Evolutionary conservation across 2,113 vertebrate genomes (phyloP).

Genomic region (Xyrauchen texanus): DNA sequence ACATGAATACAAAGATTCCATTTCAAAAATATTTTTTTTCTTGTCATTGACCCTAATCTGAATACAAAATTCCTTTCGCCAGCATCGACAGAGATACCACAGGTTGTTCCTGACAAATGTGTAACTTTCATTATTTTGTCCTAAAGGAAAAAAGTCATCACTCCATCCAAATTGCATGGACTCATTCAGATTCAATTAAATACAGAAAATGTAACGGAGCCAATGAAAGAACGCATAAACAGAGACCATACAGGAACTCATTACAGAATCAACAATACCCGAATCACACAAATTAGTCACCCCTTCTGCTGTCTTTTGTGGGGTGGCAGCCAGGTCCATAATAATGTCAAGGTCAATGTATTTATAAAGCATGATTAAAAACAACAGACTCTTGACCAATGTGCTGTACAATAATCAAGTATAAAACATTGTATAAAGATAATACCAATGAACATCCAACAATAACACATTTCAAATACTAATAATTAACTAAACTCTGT

Average conservation of each 20-base stretch:
- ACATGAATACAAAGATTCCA: background rate
- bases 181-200: slow-evolving; percentile 46
- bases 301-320: slow-evolving; percentile 15
- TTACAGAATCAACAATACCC: slow-evolving; percentile 47
- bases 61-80: background rate
- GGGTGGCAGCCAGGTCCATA: slow-evolving; percentile 16
- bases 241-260: slow-evolving; percentile 35
- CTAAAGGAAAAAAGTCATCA: background rate
- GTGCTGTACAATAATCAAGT: too few species aligned
- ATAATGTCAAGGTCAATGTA: background rate
- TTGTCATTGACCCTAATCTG: slow-evolving; percentile 1
- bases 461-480: too few species aligned
- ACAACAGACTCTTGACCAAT: too few species aligned
- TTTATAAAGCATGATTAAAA: too few species aligned
- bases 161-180: slow-evolving; percentile 16
- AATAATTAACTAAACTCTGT: too few species aligned
- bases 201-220: slow-evolving; percentile 27
- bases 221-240: slow-evolving; percentile 4
- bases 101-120: too few species aligned
- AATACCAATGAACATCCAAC: too few species aligned
- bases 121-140: too few species aligned
- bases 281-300: slow-evolving; percentile 26
- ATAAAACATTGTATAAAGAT: too few species aligned
- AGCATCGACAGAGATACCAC: too few species aligned
- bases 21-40: too few species aligned